phyloP scores from a whole-genome alignment of 53 echinoderm and acorn worm species.

The Mesocentrotus franciscanus region DNA sequence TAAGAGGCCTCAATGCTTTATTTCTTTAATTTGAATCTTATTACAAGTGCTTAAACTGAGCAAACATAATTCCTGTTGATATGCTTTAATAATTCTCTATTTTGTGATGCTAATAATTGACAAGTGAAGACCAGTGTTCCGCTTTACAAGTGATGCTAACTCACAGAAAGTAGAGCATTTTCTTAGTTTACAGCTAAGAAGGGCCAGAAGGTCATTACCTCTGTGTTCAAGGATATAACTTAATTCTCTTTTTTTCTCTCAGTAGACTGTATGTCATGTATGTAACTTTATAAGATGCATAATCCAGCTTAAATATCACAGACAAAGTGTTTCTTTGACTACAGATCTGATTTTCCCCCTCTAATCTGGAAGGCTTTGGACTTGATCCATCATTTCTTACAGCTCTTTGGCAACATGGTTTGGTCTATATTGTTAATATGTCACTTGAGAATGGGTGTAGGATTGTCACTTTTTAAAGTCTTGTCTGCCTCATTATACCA shows the following conservation, averaged over 20 bases:
- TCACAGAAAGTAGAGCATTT: too few relatives aligned
- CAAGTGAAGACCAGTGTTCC: too few relatives aligned
- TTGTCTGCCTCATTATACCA: not conserved
- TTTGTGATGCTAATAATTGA: too few relatives aligned
- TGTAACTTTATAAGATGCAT: not conserved
- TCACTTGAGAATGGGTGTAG: not conserved
- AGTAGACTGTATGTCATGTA: too few relatives aligned
- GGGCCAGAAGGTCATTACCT: too few relatives aligned
- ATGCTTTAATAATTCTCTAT: too few relatives aligned
- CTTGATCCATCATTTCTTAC: not conserved
- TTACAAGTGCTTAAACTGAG: not conserved
- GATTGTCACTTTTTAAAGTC: not conserved
- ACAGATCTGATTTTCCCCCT: not conserved
- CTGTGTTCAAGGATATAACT: too few relatives aligned
- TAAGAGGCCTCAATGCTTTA: not conserved
- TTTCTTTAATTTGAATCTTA: not conserved
- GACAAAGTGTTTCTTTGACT: not conserved
- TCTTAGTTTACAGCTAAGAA: too few relatives aligned
- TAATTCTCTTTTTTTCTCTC: not conserved
- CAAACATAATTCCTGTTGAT: too few relatives aligned
- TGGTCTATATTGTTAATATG: slow-evolving; percentile 6
- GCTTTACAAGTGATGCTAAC: too few relatives aligned
- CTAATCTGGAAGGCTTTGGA: not conserved
- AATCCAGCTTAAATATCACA: not conserved
- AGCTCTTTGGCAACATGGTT: not conserved